Base-by-base conservation (phyloP, 2,113 vertebrate genomes). In the Macquaria australasica region DNA sequence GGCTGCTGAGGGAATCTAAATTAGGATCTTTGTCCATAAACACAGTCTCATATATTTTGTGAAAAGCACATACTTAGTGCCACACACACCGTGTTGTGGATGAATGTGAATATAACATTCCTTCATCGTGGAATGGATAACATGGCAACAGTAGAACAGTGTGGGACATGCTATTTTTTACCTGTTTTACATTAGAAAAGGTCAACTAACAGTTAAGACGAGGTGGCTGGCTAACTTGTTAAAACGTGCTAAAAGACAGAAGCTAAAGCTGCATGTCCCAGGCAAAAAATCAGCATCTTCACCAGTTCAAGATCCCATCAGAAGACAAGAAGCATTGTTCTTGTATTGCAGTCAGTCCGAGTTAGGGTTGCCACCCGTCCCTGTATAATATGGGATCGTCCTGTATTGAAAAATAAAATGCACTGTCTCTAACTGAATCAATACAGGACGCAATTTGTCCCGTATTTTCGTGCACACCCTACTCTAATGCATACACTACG, bases 1-100 rank as follows among this genome's bases (percentile, higher is more conserved):
- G 60, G 63, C 60, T 85, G 72, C 68, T 55, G 64, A 68, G 71
- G 68, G 82, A 88, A 84, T 86, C 72, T 80, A 63, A 84, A 91
- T 87, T 50, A 72, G 64, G 67, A 79, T 63, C 59, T 73, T n/a
- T 59, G 68, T 71, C 71, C 56, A 64, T 72, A 55, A 84, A 85
- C 69, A 63, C 58, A 55, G 3, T 59, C 43, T 74, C 60, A 75
- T 81, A 45, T 82, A 68, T 77, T 71, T 74, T 41, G 55, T 62
- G 45, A 70, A 53, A 83, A 51, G 39, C 58, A 62, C 34, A 60
- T 59, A 48, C 8, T 20, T 59, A 28, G 41, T 18, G 10, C 10
- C 12, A 5, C 41, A 34, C 15, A 45, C 55, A 51, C 11, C 0
- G 8, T 28, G 18, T 45, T 66, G 37, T 51, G 15, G 64, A 68